A percentile compares a stretch with the other conserved stretches of the same genome.
These are phyloP conservation scores for Trematocara unimaculatum DNA, from an alignment of 2,113 vertebrate species.

Conservation along the genomic window DNA sequence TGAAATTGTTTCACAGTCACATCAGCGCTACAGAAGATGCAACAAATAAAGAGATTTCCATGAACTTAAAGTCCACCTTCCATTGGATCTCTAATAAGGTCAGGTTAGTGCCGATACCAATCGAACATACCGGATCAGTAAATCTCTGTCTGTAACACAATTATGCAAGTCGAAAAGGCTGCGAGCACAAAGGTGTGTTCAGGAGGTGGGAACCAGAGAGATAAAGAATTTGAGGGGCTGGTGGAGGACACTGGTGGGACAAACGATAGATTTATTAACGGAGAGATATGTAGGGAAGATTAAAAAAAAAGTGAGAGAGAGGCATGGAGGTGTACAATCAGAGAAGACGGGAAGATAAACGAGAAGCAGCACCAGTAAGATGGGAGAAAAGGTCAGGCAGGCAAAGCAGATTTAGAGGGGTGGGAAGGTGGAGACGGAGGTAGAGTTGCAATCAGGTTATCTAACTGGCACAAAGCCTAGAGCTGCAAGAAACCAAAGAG, in stretches of 20 bases:
- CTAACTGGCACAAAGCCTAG: constrained; percentile 6
- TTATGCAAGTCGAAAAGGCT: not conserved
- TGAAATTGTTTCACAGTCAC: not conserved
- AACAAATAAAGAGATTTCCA: not conserved
- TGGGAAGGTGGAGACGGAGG: not conserved
- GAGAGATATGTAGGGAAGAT: not conserved
- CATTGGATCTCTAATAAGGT: not conserved
- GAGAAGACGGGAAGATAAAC: constrained; percentile 1
- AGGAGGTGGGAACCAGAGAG: not conserved
- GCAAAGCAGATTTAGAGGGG: constrained; percentile 31
- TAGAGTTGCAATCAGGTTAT: constrained; percentile 41
- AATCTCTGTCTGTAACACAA: not conserved
- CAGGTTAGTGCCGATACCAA: not conserved
- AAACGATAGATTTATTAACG: not conserved
- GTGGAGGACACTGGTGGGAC: not conserved
- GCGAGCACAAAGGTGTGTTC: not conserved
- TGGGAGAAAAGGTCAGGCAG: not conserved
- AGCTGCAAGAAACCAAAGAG: constrained; percentile 20
- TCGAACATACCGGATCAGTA: not conserved
- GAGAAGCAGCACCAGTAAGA: not conserved
- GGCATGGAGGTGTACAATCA: not conserved
- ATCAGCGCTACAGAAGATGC: not conserved
- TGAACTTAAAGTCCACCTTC: not conserved
- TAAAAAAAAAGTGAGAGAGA: not conserved
- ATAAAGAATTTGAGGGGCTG: not conserved